Base-by-base conservation (phyloP, 2,113 vertebrate genomes). In the Electrona antarctica region DNA sequence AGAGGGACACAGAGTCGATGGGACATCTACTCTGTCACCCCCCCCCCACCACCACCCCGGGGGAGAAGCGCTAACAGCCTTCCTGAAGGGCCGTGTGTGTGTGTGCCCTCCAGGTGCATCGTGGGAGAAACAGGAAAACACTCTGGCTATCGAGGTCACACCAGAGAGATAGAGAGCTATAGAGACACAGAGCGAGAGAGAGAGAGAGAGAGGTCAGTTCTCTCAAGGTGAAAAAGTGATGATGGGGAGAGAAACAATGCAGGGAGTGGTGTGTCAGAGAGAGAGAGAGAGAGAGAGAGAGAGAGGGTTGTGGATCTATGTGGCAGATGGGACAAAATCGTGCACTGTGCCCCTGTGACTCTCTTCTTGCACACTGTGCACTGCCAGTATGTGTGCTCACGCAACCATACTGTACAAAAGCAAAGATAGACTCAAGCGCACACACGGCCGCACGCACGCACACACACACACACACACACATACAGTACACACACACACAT, bases 51-150 rank as follows among this genome's bases (percentile, higher is more conserved):
- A 67, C 75, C 83, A 88, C 89, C 91, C 88, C 68, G 71, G 80
- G 92, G 88, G 92, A 91, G 54, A 64, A 52, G 77, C 67, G 87
- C 89, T 94, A 93, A 92, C 66, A 58, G 86, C 89, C 90, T 82
- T 85, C 82, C 81, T 89, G 90, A 90, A 86, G 86, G 88, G 84
- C 85, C n/a, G 89, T 90, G 88, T 90, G 87, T 86, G 81, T 87
- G 77, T 67, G 84, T 90, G 83, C 89, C 76, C 81, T 81, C 77
- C 85, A 91, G 93, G 88, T 91, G 93, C 75, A 85, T 89, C 84
- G 73, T 89, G 88, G 91, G 88, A 92, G 88, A 92, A 80, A 70
- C 11, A 79, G 77, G 73, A 77, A 85, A 87, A 88, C 82, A 86
- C 87, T 75, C 58, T 1, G 73, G 71, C 84, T 88, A 90, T 89